Evolutionary conservation across 2,888 invertebrate genomes (phyloP), one percentile per base, ranked within the genome.

Genomic region (Tolmerus cingulatus): DNA sequence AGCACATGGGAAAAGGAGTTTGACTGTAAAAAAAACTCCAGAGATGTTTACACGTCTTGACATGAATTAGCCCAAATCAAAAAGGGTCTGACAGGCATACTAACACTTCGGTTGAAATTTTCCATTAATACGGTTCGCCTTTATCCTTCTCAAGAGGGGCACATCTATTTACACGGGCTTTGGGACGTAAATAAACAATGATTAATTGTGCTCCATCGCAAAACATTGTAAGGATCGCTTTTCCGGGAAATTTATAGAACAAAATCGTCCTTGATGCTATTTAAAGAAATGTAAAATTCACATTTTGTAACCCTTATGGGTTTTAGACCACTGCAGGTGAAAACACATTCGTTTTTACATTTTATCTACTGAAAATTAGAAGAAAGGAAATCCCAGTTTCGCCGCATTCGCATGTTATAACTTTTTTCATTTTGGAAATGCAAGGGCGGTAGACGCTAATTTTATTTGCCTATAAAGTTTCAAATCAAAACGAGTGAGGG

Each of bases 11-110:
- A 74, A 34, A 34, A 34, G 34, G 74, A 23, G 8, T 27, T 74
- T 12, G 37, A 34, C 1, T 40, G 5, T 40, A 4, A 77, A 40
- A 40, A 37, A 40, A 77, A 77, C 51, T 81, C 27, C 0, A 55
- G 34, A 81, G 30, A 81, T 81, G 81, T 81, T 81, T 81, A 81
- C 81, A 51, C 81, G 51, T 81, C 81, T 81, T 51, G 81, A 30
- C 81, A 55, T 30, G 81, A 81, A 81, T 81, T 81, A 55, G 30
- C 81, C 81, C 81, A 51, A 81, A 81, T 81, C 81, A 51, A 81
- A 81, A 81, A 81, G 78, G 78, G 78, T 78, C 78, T 43, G 78
- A 78, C 78, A 78, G 43, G 78, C 78, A 37, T 78, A 78, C 66
- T 66, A 66, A 66, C 66, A 78, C 37, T 78, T 78, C 43, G 43